Base-by-base conservation (phyloP, 2,888 invertebrate species). In the Phalera bucephala region DNA sequence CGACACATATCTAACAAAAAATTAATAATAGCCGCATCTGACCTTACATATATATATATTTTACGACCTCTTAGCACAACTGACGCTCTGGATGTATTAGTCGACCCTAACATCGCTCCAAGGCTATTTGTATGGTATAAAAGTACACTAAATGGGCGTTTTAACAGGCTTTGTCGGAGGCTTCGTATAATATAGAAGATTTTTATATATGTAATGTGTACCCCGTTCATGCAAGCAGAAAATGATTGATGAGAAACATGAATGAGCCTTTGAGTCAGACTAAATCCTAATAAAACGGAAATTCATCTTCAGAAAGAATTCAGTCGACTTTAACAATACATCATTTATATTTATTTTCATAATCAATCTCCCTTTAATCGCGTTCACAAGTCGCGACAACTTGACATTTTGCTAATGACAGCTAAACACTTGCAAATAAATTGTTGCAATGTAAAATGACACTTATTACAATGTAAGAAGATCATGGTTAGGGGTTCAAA, bases 391-490 rank as follows among this genome's bases (percentile, higher is more conserved):
- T 52, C 55, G 47, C 46, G 66, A 67, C 68, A 60, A 52, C 54
- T 66, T 71, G 76, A 68, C 75, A 66, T 72, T 69, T 67, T 45
- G 53, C 67, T 61, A 72, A 67, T 61, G 64, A 65, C 62, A 47
- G 42, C 40, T 45, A 46, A 54, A 50, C 41, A 46, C 47, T 36
- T 28, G 36, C 43, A 44, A 19, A 15, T 21, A 10, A 14, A 3
- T 22, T 33, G 30, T 31, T 34, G 25, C 14, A 14, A 12, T 4
- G 29, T 10, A 45, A 17, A 45, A 39, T 32, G 38, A 17, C 42
- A 40, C 29, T 33, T 63, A 43, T 44, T 2, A 0, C 6, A 3
- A 20, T 3, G 30, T 3, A 6, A 36, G 50, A 50, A 37, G 40
- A 49, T 45, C 45, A 29, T 14, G 28, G 45, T 52, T 61, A 22